Percentiles rank a stretch among this genome's conserved stretches.
These are phyloP conservation scores for Lepidothrix coronata DNA, from an alignment of 2,113 vertebrate species.

Conservation along the genomic window DNA sequence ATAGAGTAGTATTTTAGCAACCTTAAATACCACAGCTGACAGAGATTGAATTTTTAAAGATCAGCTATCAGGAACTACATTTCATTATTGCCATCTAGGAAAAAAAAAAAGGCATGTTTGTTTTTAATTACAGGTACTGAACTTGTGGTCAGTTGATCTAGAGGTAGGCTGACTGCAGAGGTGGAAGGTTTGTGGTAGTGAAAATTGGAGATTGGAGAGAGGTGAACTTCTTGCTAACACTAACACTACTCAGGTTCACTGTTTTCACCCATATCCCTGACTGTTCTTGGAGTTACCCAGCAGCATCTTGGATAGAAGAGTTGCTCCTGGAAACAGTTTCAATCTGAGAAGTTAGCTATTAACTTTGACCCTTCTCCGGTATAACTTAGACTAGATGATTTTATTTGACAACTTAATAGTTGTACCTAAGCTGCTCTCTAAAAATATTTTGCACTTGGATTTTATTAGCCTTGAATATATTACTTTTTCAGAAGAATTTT, in stretches of 20 bases:
- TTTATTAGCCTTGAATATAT: constrained; percentile 1
- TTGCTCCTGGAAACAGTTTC: not conserved
- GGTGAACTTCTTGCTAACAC: not conserved
- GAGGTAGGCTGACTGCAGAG: not conserved
- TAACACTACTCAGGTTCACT: not conserved
- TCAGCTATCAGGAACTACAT: not conserved
- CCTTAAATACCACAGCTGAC: not conserved
- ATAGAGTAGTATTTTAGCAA: not conserved
- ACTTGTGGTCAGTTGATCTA: not conserved
- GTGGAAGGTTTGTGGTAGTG: not conserved
- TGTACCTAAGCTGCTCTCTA: not conserved
- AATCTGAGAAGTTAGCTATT: not conserved
- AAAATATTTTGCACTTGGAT: constrained; percentile 28
- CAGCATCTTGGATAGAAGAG: not conserved
- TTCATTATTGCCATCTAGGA: not conserved
- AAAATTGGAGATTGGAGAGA: not conserved
- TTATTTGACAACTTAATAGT: constrained; percentile 17
- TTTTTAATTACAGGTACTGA: not conserved
- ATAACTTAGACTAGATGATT: not conserved
- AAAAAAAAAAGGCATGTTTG: not conserved
- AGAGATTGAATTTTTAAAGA: not conserved
- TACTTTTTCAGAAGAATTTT: constrained; percentile 7
- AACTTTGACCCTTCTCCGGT: not conserved
- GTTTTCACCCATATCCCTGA: not conserved
- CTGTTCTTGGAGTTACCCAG: not conserved